Evolutionary conservation across 1,140 invertebrate genomes (phyloP).

Genomic region (Helicorthomorpha holstii): DNA sequence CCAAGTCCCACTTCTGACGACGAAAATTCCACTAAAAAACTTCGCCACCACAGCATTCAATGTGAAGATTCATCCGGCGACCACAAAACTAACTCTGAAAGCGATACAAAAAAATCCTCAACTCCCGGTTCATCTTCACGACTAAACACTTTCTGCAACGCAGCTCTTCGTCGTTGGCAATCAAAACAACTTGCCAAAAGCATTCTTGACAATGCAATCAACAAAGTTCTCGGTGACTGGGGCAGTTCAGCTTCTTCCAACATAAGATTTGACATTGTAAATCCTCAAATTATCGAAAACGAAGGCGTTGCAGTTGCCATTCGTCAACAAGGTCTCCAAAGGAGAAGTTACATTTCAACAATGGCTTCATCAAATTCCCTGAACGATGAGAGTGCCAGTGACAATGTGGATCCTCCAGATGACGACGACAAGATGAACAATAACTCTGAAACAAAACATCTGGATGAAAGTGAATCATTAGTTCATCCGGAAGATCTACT

Average conservation of each 20-base stretch:
- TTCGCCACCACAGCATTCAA: no score
- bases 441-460: not conserved
- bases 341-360: not conserved
- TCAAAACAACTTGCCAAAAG: constrained; percentile 46
- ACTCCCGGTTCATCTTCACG: no score
- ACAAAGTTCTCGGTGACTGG: constrained; percentile 44
- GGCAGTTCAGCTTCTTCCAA: constrained; percentile 30
- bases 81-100: no score
- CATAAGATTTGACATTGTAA: constrained; percentile 25
- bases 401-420: not conserved
- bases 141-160: no score
- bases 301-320: constrained; percentile 46
- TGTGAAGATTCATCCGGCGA: no score
- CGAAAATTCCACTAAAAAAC: no score
- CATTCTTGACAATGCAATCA: constrained; percentile 52
- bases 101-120: no score
- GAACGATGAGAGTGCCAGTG: not conserved
- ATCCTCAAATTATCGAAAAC: constrained; percentile 35
- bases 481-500: not conserved
- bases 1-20: no score
- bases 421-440: not conserved
- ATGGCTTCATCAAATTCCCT: not conserved
- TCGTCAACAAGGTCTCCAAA: constrained; percentile 38
- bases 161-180: constrained; percentile 36
- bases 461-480: not conserved